Conservation (phyloP, 1,140 invertebrate species). For the Sycobia sp. region DNA sequence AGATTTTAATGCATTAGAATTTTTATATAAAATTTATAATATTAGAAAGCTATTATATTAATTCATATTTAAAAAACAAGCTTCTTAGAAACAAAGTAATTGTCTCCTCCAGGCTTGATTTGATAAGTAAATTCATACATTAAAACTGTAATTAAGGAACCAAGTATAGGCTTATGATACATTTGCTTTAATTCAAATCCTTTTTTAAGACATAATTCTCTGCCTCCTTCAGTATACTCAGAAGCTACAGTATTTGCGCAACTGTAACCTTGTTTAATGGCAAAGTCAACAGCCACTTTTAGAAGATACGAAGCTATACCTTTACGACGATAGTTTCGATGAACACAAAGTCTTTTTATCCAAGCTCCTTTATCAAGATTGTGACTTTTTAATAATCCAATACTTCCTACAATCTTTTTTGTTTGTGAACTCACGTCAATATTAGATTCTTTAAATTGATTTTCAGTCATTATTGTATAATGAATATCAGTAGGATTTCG, state of each 20-base stretch:
- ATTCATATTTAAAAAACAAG: conserved; percentile 16
- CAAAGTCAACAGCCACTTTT: conserved; percentile 60
- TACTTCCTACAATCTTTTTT: conserved; percentile 59
- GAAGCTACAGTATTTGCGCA: conserved; percentile 60
- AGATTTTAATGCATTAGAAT: too few species aligned
- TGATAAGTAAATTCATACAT: conserved; percentile 59
- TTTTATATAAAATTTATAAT: neutral
- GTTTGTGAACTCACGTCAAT: conserved; percentile 46
- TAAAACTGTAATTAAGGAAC: conserved; percentile 54
- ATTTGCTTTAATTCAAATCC: conserved; percentile 64
- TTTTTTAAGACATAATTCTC: conserved; percentile 61
- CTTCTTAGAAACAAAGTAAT: conserved; percentile 12
- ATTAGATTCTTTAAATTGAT: conserved; percentile 48
- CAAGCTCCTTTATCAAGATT: conserved; percentile 60
- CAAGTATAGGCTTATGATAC: conserved; percentile 61
- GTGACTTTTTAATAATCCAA: conserved; percentile 56
- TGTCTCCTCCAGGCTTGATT: conserved; percentile 50
- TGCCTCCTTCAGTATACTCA: conserved; percentile 61
- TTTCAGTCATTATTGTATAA: conserved; percentile 53
- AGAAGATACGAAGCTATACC: conserved; percentile 59
- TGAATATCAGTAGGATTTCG: conserved; percentile 44
- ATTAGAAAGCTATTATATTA: neutral
- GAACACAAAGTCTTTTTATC: conserved; percentile 62
- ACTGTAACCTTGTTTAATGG: conserved; percentile 58
- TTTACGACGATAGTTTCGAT: conserved; percentile 55